These are phyloP conservation scores for Arion vulgaris DNA, from an alignment of 1,140 invertebrate species.

Conservation along the genomic window DNA sequence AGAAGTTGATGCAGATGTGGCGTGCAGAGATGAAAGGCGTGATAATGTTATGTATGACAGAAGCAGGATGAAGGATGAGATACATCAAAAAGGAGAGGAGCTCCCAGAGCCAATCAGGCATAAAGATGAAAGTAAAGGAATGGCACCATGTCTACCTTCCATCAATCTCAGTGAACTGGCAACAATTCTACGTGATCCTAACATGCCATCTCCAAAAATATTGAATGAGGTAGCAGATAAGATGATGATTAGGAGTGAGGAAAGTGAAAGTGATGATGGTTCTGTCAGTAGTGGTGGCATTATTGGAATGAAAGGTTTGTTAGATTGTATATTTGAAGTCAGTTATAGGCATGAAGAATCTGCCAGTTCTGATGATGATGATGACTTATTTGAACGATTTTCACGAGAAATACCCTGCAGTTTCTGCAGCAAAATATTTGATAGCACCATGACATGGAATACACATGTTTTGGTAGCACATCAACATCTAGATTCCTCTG, in stretches of 20 bases:
- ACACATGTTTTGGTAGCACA: conserved; percentile 36
- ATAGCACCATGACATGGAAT: conserved; percentile 26
- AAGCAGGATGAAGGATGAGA: not conserved
- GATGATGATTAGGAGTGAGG: conserved; percentile 7
- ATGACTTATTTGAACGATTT: conserved; percentile 5
- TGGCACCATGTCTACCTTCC: conserved; percentile 5
- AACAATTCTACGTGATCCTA: conserved; percentile 12
- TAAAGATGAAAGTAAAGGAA: conserved; percentile 3
- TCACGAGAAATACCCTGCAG: conserved; percentile 8
- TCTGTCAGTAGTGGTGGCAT: not conserved
- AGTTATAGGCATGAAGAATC: conserved; percentile 23
- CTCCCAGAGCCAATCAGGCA: not conserved
- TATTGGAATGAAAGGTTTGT: conserved; percentile 19
- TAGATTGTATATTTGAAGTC: conserved; percentile 36
- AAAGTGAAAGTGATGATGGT: conserved; percentile 5
- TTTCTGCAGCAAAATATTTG: conserved; percentile 33
- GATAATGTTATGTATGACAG: not conserved
- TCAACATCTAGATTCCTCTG: conserved; percentile 7
- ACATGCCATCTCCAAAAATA: conserved; percentile 33
- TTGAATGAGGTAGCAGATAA: conserved; percentile 33
- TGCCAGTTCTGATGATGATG: conserved; percentile 25
- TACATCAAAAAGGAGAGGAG: not conserved
- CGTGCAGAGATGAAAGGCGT: not conserved
- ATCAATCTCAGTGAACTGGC: conserved; percentile 25
- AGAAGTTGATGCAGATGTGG: not conserved